These are phyloP conservation scores for Riparia riparia DNA, from an alignment of 2,113 vertebrate species.

Conservation along the genomic window DNA sequence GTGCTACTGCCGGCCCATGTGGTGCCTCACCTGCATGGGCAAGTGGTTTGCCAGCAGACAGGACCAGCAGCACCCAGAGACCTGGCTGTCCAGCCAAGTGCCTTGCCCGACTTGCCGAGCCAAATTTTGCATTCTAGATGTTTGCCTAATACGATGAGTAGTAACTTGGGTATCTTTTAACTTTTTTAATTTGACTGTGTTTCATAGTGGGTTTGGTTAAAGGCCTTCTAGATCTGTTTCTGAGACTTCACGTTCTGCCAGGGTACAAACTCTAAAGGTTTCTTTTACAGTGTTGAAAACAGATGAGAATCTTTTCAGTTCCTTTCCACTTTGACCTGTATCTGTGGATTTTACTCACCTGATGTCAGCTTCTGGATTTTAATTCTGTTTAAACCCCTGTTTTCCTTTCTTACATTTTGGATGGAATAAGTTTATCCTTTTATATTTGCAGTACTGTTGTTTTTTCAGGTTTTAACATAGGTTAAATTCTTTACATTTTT, in stretches of 20 bases:
- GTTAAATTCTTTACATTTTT: background rate
- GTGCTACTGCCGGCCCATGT: conserved; percentile 96
- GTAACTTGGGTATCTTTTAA: background rate
- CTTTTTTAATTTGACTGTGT: background rate
- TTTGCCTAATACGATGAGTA: conserved; percentile 84
- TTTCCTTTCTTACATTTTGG: background rate
- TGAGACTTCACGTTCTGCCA: background rate
- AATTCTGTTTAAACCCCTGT: background rate
- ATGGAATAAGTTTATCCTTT: background rate
- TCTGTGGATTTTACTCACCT: background rate
- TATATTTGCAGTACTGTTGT: background rate
- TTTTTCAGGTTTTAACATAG: background rate
- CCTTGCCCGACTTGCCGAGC: conserved; percentile 93
- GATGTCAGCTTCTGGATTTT: background rate
- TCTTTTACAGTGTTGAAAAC: background rate
- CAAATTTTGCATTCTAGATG: conserved; percentile 92
- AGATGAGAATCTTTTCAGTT: background rate
- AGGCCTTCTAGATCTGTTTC: background rate
- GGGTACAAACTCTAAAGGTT: background rate
- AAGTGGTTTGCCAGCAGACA: conserved; percentile 97
- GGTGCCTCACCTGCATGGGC: conserved; percentile 94
- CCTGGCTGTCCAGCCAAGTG: conserved; percentile 90
- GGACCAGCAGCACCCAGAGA: conserved; percentile 91
- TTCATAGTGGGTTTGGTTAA: background rate
- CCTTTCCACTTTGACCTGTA: background rate